Evolutionary conservation across 2,113 vertebrate species (phyloP).

Genomic region (Cromileptes altivelis): DNA sequence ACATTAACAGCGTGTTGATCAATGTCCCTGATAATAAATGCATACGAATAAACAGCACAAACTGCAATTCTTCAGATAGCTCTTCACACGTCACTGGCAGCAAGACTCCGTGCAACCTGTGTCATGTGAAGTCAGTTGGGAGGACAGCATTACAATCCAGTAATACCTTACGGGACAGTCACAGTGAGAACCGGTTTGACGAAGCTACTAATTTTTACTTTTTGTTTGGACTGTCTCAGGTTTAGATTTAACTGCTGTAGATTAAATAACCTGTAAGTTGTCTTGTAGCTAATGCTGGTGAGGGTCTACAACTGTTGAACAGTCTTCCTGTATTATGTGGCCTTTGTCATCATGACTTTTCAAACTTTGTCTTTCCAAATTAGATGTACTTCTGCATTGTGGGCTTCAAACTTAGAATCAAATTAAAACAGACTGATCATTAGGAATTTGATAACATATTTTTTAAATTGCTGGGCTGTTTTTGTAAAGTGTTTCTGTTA

Average conservation of each 20-base stretch:
- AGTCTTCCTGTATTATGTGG: not conserved
- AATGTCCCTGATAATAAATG: no score
- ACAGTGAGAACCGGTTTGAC: slow-evolving; percentile 12
- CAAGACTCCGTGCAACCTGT: no score
- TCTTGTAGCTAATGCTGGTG: not conserved
- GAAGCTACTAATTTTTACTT: not conserved
- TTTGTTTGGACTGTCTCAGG: not conserved
- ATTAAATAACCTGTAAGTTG: not conserved
- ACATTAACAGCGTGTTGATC: no score
- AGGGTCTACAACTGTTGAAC: not conserved
- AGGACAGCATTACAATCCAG: not conserved
- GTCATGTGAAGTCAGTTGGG: not conserved
- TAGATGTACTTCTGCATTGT: not conserved
- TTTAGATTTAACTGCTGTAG: slow-evolving; percentile 9
- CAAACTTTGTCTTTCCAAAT: not conserved
- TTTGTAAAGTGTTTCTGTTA: not conserved
- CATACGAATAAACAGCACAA: not conserved
- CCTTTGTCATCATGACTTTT: slow-evolving; percentile 10
- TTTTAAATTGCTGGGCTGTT: no score
- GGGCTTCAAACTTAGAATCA: not conserved
- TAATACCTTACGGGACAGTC: not conserved
- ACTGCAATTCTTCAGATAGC: not conserved
- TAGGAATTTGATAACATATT: not conserved
- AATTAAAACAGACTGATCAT: not conserved
- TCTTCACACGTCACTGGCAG: not conserved